Base-by-base conservation (phyloP, 2,113 vertebrate genomes). In the Microtus montanus region DNA sequence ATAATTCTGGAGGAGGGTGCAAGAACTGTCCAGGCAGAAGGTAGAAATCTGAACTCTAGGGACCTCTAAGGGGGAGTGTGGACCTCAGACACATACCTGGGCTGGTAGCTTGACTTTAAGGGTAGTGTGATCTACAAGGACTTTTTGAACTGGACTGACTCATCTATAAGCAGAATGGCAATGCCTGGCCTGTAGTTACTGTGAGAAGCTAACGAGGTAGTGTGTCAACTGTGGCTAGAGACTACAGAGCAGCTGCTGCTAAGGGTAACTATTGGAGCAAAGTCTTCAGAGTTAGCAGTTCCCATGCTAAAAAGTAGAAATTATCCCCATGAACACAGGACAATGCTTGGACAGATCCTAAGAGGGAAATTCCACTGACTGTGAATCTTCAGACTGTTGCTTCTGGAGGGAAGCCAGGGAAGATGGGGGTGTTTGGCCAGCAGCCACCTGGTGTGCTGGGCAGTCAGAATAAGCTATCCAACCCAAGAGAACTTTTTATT, bases 391-490 rank as follows among this genome's bases (percentile, higher is more conserved):
- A 68, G 66, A 68, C 33, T 35, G 13, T 41, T 78, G 73, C 52
- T 97, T 83, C 92, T 94, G 87, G 77, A 63, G 44, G n/a, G 38
- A 93, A 38, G 84, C 49, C 26, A 4, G 63, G 26, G 41, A 77
- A 28, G n/a, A 19, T 6, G 78, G 33, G 47, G 44, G 15, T 47
- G 3, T 4, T n/a, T 44, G 30, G 15, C 54, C 58, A 54, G 70
- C 19, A 96, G 63, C 58, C 0, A 13, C 35, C 24, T 38, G 49
- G 44, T 86, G 58, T 92, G 58, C 38, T 19, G 63, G 13, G 80
- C 66, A 91, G 79, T 49, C 64, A 70, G 70, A 49, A 66, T 30
- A 87, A 82, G 35, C 58, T 44, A 41, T 28, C 17, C 19, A 0
- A 22, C 54, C 35, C 66, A 3, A 7, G 2, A 73, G 64, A 91